Conservation (phyloP, 2,113 vertebrate species). For the Protobothrops flavoviridis region DNA sequence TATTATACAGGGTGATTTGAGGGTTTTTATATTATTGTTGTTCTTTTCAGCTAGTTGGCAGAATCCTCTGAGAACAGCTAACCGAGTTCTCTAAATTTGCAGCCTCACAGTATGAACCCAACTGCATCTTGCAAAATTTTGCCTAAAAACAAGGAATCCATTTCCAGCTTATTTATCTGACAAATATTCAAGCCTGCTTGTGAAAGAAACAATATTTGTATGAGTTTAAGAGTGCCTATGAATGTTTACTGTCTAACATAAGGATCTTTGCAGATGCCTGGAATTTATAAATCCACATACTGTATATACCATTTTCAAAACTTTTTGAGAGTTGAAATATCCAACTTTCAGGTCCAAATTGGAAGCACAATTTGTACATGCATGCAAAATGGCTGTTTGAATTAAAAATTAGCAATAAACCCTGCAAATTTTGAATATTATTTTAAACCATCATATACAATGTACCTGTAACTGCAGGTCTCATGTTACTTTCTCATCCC, state of each 20-base stretch:
- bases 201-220: neutral
- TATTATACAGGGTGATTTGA: slow-evolving; percentile 22
- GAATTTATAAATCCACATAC: neutral
- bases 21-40: neutral
- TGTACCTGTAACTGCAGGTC: neutral
- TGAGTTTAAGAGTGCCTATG: neutral
- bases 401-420: neutral
- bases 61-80: slow-evolving; percentile 17
- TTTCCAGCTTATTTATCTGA: slow-evolving; percentile 26
- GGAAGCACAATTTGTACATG: neutral
- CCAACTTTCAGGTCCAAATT: neutral
- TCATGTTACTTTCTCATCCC: neutral
- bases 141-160: slow-evolving; percentile 17
- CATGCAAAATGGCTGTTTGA: neutral
- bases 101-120: neutral
- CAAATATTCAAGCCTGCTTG: neutral
- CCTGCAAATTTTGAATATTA: neutral
- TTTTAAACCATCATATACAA: neutral
- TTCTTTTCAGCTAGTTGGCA: neutral
- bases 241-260: neutral
- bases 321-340: neutral
- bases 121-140: slow-evolving; percentile 8
- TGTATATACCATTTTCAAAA: neutral
- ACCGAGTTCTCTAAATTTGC: slow-evolving; percentile 11
- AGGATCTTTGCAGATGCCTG: neutral